These are phyloP conservation scores for Onychomys arenicola DNA, from an alignment of 2,797 vertebrate genomes.

Conservation along the genomic window DNA sequence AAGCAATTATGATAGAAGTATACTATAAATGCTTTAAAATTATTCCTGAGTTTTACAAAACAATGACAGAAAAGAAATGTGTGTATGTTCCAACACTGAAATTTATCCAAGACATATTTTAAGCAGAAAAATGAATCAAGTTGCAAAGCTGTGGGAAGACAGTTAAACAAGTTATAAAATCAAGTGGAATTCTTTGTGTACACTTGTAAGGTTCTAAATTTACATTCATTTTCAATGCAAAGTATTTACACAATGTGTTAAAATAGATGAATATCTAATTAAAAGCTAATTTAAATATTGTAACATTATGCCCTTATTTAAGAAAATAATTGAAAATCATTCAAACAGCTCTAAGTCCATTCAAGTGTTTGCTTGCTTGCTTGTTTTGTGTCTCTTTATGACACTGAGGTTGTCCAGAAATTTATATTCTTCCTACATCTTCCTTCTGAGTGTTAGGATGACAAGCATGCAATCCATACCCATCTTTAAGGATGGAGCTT, in stretches of 20 bases:
- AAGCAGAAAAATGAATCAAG: neutral
- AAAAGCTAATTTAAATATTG: neutral
- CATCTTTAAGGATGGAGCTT: neutral
- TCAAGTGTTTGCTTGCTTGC: neutral
- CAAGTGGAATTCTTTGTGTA: neutral
- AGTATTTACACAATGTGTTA: neutral
- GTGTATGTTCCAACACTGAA: neutral
- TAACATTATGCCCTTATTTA: neutral
- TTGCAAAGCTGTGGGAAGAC: neutral
- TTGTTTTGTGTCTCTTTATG: neutral
- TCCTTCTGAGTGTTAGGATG: neutral
- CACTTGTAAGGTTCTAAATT: neutral
- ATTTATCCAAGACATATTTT: slow-evolving; percentile 46
- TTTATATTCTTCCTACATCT: neutral
- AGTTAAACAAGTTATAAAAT: slow-evolving; percentile 14
- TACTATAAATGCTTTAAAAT: neutral
- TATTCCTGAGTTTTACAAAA: slow-evolving; percentile 26
- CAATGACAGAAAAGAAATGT: neutral
- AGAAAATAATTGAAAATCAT: neutral
- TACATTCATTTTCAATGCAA: neutral
- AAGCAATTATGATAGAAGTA: neutral
- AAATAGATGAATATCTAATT: neutral
- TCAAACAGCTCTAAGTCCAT: neutral
- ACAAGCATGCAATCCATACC: neutral
- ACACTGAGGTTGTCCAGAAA: neutral